Conservation (phyloP, 2,113 vertebrate species). For the Anoura caudifer region DNA sequence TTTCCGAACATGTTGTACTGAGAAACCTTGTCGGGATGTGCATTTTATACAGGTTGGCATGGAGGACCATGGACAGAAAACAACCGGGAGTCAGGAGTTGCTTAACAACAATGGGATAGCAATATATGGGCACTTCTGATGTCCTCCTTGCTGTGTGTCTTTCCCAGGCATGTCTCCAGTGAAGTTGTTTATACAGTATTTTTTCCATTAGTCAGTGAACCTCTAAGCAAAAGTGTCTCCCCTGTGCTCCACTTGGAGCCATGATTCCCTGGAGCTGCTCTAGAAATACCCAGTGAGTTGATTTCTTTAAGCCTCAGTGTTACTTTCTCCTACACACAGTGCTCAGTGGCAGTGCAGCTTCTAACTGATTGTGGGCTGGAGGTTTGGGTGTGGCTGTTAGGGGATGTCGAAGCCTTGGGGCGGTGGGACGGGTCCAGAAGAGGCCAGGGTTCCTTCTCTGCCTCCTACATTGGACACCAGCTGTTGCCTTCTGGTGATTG, state of each 20-base stretch:
- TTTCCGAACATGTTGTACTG: not conserved
- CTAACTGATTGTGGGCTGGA: not conserved
- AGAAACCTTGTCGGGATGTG: not conserved
- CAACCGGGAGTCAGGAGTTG: too few species aligned
- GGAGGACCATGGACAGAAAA: not conserved
- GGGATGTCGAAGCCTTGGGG: not conserved
- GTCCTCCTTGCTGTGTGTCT: not conserved
- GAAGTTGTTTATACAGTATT: not conserved
- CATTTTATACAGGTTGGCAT: not conserved
- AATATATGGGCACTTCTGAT: fast-evolving
- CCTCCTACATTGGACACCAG: not conserved
- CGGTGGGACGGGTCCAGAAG: not conserved
- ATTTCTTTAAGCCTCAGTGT: not conserved
- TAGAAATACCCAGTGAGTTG: not conserved
- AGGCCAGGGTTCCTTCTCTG: not conserved
- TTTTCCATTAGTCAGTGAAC: not conserved
- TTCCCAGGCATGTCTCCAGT: not conserved
- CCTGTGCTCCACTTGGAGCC: not conserved
- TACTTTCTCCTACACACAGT: not conserved
- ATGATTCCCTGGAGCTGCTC: not conserved
- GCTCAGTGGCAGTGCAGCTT: not conserved
- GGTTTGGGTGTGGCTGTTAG: not conserved
- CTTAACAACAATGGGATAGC: not conserved
- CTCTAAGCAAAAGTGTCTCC: not conserved
- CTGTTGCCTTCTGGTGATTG: not conserved